A percentile compares a stretch with the other conserved stretches of the same genome.
Conservation (phyloP, 37 sponge, comb jelly and placozoan genomes). For the Agelas oroides region DNA sequence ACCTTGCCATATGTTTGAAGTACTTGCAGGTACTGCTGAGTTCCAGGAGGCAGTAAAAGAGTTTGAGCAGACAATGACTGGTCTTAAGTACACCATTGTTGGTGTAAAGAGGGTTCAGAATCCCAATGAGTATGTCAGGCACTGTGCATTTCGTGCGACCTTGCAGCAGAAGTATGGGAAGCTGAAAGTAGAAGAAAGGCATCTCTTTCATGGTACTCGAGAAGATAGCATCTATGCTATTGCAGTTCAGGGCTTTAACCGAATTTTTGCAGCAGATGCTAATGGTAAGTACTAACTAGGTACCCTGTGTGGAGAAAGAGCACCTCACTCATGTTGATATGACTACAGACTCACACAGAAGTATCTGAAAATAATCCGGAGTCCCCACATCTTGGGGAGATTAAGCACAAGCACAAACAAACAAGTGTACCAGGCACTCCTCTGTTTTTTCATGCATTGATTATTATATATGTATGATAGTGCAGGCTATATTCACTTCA, state of each 20-base stretch:
- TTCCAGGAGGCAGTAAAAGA: conserved; percentile 32
- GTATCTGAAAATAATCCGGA: too few species aligned
- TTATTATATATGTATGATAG: too few species aligned
- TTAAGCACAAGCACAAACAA: too few species aligned
- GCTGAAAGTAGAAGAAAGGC: conserved; percentile 6
- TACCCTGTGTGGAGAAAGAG: too few species aligned
- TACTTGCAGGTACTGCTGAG: conserved; percentile 8
- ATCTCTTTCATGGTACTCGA: conserved; percentile 67
- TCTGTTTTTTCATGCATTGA: too few species aligned
- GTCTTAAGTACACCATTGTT: background rate
- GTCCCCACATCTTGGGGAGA: too few species aligned
- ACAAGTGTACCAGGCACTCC: too few species aligned
- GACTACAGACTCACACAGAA: too few species aligned
- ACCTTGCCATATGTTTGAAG: conserved; percentile 18
- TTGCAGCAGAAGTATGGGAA: background rate
- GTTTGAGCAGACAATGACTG: conserved; percentile 36
- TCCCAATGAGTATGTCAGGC: conserved; percentile 27
- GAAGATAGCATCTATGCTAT: conserved; percentile 19
- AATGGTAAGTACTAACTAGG: conserved; percentile 50
- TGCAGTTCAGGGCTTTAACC: conserved; percentile 69
- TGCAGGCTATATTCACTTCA: too few species aligned
- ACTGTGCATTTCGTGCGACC: conserved; percentile 9
- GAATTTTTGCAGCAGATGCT: conserved; percentile 74
- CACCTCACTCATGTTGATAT: too few species aligned
- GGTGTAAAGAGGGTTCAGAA: conserved; percentile 56